These are phyloP conservation scores for Chromis chromis DNA, from an alignment of 2,797 vertebrate species.

Conservation along the genomic window DNA sequence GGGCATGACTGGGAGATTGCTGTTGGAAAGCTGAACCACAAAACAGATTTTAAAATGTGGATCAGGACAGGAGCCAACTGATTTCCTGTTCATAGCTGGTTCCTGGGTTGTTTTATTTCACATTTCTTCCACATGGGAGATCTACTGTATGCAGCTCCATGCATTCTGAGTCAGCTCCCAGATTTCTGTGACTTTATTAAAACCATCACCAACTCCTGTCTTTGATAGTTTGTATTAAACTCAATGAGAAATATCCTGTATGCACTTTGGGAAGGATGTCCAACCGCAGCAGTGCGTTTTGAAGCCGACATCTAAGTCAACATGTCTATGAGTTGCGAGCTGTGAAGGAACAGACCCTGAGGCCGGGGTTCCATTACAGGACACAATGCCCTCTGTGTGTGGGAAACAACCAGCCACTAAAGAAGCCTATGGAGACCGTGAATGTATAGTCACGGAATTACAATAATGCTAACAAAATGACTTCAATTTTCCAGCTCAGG, in stretches of 20 bases:
- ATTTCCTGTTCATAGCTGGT: slow-evolving; percentile 56
- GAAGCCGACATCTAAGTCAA: slow-evolving; percentile 49
- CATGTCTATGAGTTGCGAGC: slow-evolving; percentile 50
- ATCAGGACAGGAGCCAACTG: slow-evolving; percentile 47
- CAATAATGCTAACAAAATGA: background rate
- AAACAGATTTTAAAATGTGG: slow-evolving; percentile 47
- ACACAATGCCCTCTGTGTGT: slow-evolving; percentile 65
- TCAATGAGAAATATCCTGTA: slow-evolving; percentile 26
- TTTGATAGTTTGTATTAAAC: slow-evolving; percentile 27
- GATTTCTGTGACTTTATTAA: slow-evolving; percentile 36
- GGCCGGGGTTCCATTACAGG: slow-evolving; percentile 59
- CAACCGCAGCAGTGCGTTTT: slow-evolving; percentile 48
- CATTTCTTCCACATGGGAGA: slow-evolving; percentile 18
- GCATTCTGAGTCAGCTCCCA: slow-evolving; percentile 12
- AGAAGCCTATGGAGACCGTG: slow-evolving; percentile 22
- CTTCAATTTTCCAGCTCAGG: slow-evolving; percentile 2
- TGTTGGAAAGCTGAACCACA: slow-evolving; percentile 43
- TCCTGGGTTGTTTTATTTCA: background rate
- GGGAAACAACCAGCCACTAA: slow-evolving; percentile 37
- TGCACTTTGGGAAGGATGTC: slow-evolving; percentile 26
- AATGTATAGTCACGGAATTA: slow-evolving; percentile 29
- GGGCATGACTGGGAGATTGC: slow-evolving; percentile 28
- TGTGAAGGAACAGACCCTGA: slow-evolving; percentile 51
- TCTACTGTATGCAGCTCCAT: slow-evolving; percentile 10
- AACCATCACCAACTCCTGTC: slow-evolving; percentile 26